These are phyloP conservation scores for Parazoanthus swiftii DNA, from an alignment of 92 coral and sea anemone species.

Conservation along the genomic window DNA sequence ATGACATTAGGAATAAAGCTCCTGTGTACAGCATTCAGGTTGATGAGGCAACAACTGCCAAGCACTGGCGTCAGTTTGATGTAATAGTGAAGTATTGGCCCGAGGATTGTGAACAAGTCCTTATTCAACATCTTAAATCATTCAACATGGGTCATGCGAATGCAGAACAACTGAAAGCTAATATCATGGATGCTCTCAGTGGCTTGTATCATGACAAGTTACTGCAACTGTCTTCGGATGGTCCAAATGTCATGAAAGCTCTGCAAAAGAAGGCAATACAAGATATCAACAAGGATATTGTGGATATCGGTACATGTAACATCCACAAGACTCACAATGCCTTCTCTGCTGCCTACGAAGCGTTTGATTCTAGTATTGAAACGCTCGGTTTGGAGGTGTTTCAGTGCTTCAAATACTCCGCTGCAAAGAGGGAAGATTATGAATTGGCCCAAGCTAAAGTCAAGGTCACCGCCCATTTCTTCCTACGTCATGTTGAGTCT, in stretches of 20 bases:
- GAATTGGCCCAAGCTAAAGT: conserved; percentile 48
- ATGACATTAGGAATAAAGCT: conserved; percentile 42
- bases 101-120: conserved; percentile 48
- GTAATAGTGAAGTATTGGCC: conserved; percentile 45
- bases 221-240: conserved; percentile 47
- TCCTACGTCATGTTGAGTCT: conserved; percentile 47
- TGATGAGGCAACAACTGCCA: conserved; percentile 47
- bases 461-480: conserved; percentile 47
- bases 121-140: conserved; percentile 43
- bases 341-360: conserved; percentile 48
- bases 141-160: conserved; percentile 46
- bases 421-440: conserved; percentile 44
- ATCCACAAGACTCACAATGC: conserved; percentile 46
- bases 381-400: conserved; percentile 46
- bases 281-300: conserved; percentile 43
- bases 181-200: conserved; percentile 46
- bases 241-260: conserved; percentile 45
- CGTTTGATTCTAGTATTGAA: conserved; percentile 45
- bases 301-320: conserved; percentile 45
- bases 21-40: conserved; percentile 46
- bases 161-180: conserved; percentile 47
- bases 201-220: conserved; percentile 41
- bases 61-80: conserved; percentile 47
- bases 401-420: conserved; percentile 45
- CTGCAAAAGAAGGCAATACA: conserved; percentile 39